Conservation (phyloP, 2,888 invertebrate genomes). For the Gymnocheta viridis region DNA sequence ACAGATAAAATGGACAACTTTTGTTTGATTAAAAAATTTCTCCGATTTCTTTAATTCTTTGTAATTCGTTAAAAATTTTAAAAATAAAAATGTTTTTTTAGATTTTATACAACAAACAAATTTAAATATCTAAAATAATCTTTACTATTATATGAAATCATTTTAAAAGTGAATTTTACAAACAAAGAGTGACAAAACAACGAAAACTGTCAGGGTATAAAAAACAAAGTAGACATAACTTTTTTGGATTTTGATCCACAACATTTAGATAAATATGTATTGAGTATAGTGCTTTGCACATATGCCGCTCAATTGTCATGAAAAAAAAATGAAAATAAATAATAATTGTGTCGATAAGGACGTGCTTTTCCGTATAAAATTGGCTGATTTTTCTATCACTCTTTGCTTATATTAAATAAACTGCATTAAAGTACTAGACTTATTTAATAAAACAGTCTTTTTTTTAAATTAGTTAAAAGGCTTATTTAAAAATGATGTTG, state of each 20-base stretch:
- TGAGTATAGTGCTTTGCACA: too few species aligned
- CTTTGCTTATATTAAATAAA: not conserved
- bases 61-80: not conserved
- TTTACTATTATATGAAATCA: too few species aligned
- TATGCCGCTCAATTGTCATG: too few species aligned
- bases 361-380: too few species aligned
- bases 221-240: too few species aligned
- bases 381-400: not conserved
- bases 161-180: not conserved
- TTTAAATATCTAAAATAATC: too few species aligned
- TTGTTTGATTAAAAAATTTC: not conserved
- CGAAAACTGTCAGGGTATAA: too few species aligned
- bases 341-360: too few species aligned
- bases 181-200: not conserved
- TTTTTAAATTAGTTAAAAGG: not conserved
- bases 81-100: not conserved
- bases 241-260: too few species aligned
- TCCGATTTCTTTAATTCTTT: not conserved
- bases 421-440: not conserved
- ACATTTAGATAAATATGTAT: too few species aligned
- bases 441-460: conserved; percentile 7
- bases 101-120: not conserved
- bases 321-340: too few species aligned
- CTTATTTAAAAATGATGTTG: not conserved
- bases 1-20: not conserved